phyloP scores from a whole-genome alignment of 2,797 vertebrate genomes.

The Melanotaenia maccullochi region DNA sequence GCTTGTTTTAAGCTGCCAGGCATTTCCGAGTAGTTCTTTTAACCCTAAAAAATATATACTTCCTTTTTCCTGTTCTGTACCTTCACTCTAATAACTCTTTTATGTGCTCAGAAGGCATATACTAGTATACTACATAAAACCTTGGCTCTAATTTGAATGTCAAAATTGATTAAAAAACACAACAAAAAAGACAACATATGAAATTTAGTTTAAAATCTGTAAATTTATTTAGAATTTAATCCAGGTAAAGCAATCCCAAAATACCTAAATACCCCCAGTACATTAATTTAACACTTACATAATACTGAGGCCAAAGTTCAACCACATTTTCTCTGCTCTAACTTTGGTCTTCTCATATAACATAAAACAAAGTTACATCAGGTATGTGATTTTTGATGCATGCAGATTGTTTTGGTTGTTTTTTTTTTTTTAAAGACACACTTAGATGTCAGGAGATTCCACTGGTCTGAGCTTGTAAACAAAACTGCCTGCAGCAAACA shows the following conservation, averaged over 20 bases:
- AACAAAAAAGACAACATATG: no score
- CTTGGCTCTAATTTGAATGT: no score
- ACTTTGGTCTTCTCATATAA: neutral
- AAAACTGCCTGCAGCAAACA: neutral
- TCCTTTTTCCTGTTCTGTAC: slow-evolving; percentile 33
- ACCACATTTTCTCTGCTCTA: neutral
- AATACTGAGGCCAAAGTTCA: neutral
- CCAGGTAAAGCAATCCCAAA: neutral
- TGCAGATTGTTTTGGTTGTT: neutral
- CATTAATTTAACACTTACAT: neutral
- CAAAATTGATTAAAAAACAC: no score
- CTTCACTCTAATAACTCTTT: slow-evolving; percentile 19
- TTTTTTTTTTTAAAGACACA: neutral
- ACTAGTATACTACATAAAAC: neutral
- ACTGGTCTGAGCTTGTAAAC: neutral
- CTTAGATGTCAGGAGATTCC: neutral
- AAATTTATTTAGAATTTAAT: neutral
- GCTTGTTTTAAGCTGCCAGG: slow-evolving; percentile 56
- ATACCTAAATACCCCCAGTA: neutral
- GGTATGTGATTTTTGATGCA: neutral
- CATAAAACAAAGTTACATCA: neutral
- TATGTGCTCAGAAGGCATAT: slow-evolving; percentile 25
- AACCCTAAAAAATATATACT: slow-evolving; percentile 15
- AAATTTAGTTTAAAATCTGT: no score
- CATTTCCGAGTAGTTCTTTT: slow-evolving; percentile 47